Evolutionary conservation across 2,797 vertebrate species (phyloP).

Genomic region (Crenichthys baileyi): DNA sequence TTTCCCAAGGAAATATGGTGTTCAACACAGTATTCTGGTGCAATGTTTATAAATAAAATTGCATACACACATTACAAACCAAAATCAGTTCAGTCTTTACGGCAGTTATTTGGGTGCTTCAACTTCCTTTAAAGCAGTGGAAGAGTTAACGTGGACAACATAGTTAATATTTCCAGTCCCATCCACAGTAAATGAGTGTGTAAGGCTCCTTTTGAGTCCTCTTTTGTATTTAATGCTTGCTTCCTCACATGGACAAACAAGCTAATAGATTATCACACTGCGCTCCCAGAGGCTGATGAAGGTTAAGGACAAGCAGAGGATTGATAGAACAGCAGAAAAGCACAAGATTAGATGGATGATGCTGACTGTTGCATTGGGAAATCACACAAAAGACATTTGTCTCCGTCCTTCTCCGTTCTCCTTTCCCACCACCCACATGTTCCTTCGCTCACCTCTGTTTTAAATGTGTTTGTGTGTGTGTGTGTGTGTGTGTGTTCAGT

Average conservation of each 20-base stretch:
- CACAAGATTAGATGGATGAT: conserved; percentile 51
- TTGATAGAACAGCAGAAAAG: conserved; percentile 27
- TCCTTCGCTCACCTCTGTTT: conserved; percentile 19
- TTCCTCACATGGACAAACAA: conserved; percentile 40
- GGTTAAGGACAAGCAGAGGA: conserved; percentile 41
- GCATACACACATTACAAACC: conserved; percentile 27
- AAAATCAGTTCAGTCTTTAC: conserved; percentile 53
- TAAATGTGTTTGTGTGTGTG: not conserved
- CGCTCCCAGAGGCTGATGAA: conserved; percentile 34
- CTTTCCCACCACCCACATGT: conserved; percentile 19
- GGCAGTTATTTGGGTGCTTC: conserved; percentile 40
- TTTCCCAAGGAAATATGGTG: not conserved
- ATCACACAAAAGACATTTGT: conserved; percentile 40
- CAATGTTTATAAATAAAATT: not conserved
- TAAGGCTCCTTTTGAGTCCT: conserved; percentile 18
- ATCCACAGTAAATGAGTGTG: conserved; percentile 27
- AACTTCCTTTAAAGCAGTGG: conserved; percentile 37
- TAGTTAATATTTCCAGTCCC: conserved; percentile 38
- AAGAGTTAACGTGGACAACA: conserved; percentile 22
- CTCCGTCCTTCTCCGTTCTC: conserved; percentile 21
- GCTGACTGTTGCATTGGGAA: conserved; percentile 42
- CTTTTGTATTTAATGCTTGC: conserved; percentile 21
- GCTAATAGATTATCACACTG: conserved; percentile 44
- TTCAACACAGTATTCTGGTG: not conserved
- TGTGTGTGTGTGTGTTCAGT: conserved; percentile 12